phyloP scores from a whole-genome alignment of 1,140 invertebrate genomes.

The Acromyrmex echinatior region DNA sequence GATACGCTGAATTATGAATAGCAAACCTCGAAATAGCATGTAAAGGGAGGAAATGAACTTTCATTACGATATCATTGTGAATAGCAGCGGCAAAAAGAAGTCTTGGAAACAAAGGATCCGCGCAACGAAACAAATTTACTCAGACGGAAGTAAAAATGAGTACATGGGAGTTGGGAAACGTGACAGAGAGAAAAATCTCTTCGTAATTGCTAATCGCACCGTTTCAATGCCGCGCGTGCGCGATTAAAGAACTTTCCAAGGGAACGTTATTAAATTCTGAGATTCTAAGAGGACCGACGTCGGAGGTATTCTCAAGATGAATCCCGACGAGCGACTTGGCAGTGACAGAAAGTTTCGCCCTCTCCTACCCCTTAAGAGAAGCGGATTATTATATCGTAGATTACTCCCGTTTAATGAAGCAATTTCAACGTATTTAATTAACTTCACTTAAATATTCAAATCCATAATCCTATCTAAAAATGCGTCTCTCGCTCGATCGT shows the following conservation, averaged over 20 bases:
- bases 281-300: constrained; percentile 61
- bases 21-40: background rate
- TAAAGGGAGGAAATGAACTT: background rate
- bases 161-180: background rate
- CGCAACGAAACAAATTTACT: constrained; percentile 46
- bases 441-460: constrained; percentile 62
- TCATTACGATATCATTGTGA: constrained; percentile 34
- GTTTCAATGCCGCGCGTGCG: constrained; percentile 59
- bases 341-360: constrained; percentile 60
- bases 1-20: constrained; percentile 1
- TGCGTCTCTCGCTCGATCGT: constrained; percentile 22
- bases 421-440: constrained; percentile 65
- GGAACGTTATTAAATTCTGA: constrained; percentile 63
- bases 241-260: constrained; percentile 61
- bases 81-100: background rate
- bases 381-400: constrained; percentile 63
- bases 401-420: constrained; percentile 64
- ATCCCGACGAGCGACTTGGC: constrained; percentile 59
- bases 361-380: constrained; percentile 21
- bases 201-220: constrained; percentile 58
- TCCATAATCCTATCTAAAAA: constrained; percentile 44
- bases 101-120: background rate
- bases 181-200: constrained; percentile 54
- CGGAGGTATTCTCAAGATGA: constrained; percentile 63
- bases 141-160: constrained; percentile 15